Evolutionary conservation across 2,888 invertebrate species (phyloP).

Genomic region (Junonia oenone): DNA sequence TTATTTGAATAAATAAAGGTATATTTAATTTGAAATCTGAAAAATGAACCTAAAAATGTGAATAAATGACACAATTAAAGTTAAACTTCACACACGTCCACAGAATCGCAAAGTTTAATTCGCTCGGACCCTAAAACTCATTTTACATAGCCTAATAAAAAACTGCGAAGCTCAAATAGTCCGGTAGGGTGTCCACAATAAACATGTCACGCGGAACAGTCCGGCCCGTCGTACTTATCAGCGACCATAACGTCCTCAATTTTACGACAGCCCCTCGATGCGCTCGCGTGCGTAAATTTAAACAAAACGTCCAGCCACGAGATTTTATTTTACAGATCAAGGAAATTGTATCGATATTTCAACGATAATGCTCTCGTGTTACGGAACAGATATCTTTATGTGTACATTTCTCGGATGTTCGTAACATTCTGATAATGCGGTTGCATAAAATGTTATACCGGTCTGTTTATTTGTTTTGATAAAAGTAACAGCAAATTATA

Average conservation of each 20-base stretch:
- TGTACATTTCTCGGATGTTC: constrained; percentile 57
- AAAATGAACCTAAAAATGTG: too few relatives aligned
- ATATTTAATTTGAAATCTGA: too few relatives aligned
- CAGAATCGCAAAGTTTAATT: constrained; percentile 7
- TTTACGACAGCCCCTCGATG: constrained; percentile 68
- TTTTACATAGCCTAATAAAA: constrained; percentile 33
- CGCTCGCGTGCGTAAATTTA: constrained; percentile 68
- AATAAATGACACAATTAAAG: too few relatives aligned
- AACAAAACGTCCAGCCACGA: constrained; percentile 64
- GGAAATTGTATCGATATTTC: constrained; percentile 76
- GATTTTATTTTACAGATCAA: constrained; percentile 76
- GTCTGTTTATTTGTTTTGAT: constrained; percentile 35
- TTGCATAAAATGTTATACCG: constrained; percentile 35
- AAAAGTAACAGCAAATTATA: constrained; percentile 37
- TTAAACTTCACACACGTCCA: too few relatives aligned
- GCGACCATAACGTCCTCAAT: constrained; percentile 71
- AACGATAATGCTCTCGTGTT: constrained; percentile 68
- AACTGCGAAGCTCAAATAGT: constrained; percentile 51
- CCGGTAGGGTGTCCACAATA: constrained; percentile 73
- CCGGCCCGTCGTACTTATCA: constrained; percentile 72
- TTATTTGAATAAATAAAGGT: too few relatives aligned
- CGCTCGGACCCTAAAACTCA: constrained; percentile 12
- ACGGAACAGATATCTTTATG: constrained; percentile 67
- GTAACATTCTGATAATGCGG: constrained; percentile 44
- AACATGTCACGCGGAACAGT: constrained; percentile 66